phyloP scores from a whole-genome alignment of 1,140 invertebrate species.

The Lasioglossum baleicum region DNA sequence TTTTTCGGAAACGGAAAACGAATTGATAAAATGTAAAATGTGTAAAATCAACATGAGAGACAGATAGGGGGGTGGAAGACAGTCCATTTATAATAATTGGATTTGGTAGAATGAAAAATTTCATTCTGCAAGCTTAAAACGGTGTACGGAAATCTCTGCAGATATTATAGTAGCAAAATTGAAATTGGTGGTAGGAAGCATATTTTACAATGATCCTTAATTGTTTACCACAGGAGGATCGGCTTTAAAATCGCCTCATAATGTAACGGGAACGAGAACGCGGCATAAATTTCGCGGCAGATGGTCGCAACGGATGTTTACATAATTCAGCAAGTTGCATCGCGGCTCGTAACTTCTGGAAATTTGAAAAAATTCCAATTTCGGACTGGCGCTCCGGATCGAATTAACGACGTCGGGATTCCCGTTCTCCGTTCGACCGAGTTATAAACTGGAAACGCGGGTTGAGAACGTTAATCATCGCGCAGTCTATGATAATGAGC shows the following conservation, averaged over 20 bases:
- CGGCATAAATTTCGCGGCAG: background rate
- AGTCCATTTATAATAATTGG: no score
- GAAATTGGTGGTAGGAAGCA: no score
- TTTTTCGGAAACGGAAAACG: no score
- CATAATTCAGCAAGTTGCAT: background rate
- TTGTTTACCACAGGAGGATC: background rate
- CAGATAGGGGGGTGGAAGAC: no score
- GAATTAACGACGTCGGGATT: slow-evolving; percentile 10
- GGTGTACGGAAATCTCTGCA: no score
- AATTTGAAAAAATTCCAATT: slow-evolving; percentile 1
- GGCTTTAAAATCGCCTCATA: background rate
- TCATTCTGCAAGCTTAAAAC: no score
- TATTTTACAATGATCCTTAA: no score
- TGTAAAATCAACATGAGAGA: no score
- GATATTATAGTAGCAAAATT: no score
- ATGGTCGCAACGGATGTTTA: background rate
- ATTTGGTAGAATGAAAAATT: no score
- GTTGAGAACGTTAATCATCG: slow-evolving; percentile 30
- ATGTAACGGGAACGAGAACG: background rate
- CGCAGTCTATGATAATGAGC: slow-evolving; percentile 30
- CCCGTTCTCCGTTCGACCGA: background rate
- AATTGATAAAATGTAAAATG: no score
- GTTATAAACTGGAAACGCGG: slow-evolving; percentile 20
- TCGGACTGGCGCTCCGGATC: background rate
- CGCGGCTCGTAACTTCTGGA: background rate